Evolutionary conservation across 2,888 invertebrate genomes (phyloP), one percentile per base, ranked within the genome.

Genomic region (Hydraecia micacea): DNA sequence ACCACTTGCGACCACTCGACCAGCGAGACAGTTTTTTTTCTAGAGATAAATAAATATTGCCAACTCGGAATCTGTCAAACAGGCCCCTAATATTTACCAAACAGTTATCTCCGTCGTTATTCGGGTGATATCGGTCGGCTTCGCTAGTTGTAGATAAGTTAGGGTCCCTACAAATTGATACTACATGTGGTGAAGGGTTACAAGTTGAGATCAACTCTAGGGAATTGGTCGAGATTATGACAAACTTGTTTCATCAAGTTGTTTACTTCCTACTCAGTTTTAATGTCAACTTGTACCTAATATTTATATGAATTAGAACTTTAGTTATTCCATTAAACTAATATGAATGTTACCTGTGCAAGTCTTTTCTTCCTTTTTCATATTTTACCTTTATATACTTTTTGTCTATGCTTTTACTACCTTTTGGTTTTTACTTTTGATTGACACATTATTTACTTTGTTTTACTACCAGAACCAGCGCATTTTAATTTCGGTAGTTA

Each of bases 111-210:
- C 11, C 6, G 21, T 52, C 32, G 58, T 52, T 60, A 65, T 58
- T 52, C 21, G 32, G 36, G n/a, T 70, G 65, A 77, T 66, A 77
- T 80, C 80, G 70, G 77, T 83, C 49, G 58, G 36, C 25, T 69
- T 15, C 25, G 39, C 46, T 60, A 60, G 49, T 80, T 77, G 52
- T 21, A 58, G 69, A 82, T 83, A 70, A 65, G 70, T 80, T 70
- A 77, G 49, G 49, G 36, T 52, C 42, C 25, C 63, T 76, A 65
- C 69, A 77, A 80, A 80, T 83, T 83, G 65, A 77, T 66, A 83
- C 78, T 81, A 83, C 83, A 80, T 81, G 83, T 66, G 70, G 70
- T 21, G 55, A 83, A 80, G 77, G 46, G 70, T 60, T 60, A 49
- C 58, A 77, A 58, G 32, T 58, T 60, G 78, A 52, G 42, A 15